Evolutionary conservation across 2,797 vertebrate genomes (phyloP), one percentile per base, ranked within the genome.

Genomic region (Myiotriccus ornatus): DNA sequence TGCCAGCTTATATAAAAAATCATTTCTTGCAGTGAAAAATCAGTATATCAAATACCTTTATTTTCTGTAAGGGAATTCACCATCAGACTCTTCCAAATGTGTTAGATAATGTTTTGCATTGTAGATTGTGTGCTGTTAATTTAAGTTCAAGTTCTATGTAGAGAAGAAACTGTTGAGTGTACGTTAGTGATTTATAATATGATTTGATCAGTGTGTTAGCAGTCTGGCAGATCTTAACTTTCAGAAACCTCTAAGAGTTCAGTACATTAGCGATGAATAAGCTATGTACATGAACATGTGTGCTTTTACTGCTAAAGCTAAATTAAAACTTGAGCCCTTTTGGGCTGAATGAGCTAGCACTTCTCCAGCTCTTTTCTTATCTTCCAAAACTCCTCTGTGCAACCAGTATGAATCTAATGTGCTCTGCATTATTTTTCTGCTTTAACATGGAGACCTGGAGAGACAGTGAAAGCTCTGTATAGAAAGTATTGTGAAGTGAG

Each of bases 251-350:
- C 56, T 64, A 19, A 73, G 75, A 82, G 47, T 62, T 76, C 67
- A 68, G 1, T 91, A 53, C 49, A 62, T 90, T 79, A 53, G 44
- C 87, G 70, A 94, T 60, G 32, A 82, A 37, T 67, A 89, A 90
- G 77, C 59, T 69, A 39, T 3, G 30, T 71, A 53, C 24, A 22
- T 2, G 28, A 90, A 71, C 68, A 59, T 24, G 34, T 89, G 84
- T 89, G 67, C 34, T 94, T 95, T 91, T 84, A 91, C 74, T 87
- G 69, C 80, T 84, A 53, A 88, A 84, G 59, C 83, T 93, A 95
- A 97, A 95, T 94, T 97, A 95, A 95, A 97, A 89, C 91, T 93
- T 71, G 69, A 95, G 74, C 70, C 75, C 89, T 91, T 96, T 95
- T 43, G 68, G 59, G 88, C 78, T 84, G 76, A 77, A 97, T 92